Evolutionary conservation across 2,113 vertebrate species (phyloP).

Genomic region (cattle (Bos taurus)): DNA sequence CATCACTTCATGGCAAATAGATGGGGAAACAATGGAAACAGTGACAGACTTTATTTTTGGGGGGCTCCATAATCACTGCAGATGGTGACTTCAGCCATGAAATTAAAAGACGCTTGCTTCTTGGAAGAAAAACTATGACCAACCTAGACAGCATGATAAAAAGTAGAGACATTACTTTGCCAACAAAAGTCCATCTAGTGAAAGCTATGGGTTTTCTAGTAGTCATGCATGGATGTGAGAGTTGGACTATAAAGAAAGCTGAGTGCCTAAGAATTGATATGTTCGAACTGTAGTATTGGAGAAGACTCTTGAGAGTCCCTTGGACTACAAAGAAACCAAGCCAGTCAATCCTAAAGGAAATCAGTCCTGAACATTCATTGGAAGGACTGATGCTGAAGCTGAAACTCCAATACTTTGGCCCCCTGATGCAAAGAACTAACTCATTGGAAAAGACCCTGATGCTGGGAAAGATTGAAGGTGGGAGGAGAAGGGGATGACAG

Average conservation of each 20-base stretch:
- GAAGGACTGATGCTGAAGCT: background rate
- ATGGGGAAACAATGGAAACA: background rate
- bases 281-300: background rate
- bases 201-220: background rate
- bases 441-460: background rate
- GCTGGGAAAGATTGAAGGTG: background rate
- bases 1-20: background rate
- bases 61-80: background rate
- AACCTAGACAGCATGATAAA: background rate
- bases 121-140: background rate
- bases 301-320: background rate
- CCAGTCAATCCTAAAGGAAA: background rate
- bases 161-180: background rate
- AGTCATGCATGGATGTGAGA: background rate
- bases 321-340: background rate
- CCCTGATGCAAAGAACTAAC: background rate
- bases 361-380: background rate
- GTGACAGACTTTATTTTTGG: background rate
- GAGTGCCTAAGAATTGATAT: background rate
- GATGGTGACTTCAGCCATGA: background rate
- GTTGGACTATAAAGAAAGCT: background rate
- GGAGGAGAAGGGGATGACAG: background rate
- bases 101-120: background rate
- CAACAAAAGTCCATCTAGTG: background rate
- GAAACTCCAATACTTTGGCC: background rate